Percentiles rank a stretch among this genome's conserved stretches.
Conservation (phyloP, 2,797 vertebrate genomes). For the Anabas testudineus region DNA sequence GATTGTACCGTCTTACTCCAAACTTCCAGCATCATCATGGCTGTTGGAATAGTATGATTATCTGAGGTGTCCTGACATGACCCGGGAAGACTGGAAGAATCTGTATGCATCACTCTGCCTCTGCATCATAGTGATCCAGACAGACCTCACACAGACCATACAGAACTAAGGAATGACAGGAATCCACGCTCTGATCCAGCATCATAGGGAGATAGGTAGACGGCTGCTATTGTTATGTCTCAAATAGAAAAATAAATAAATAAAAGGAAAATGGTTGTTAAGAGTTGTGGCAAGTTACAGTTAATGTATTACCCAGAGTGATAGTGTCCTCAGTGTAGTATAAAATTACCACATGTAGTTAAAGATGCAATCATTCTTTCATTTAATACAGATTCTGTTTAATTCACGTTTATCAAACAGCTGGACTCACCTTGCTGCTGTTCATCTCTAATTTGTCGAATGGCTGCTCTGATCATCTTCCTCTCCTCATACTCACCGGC, state of each 20-base stretch:
- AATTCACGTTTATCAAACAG: neutral
- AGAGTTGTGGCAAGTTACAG: too few species aligned
- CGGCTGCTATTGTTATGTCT: neutral
- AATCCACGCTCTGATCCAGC: conserved; percentile 70
- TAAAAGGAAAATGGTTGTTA: too few species aligned
- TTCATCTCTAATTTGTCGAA: conserved; percentile 90
- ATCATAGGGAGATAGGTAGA: conserved; percentile 53
- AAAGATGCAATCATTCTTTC: too few species aligned
- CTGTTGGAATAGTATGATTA: conserved; percentile 17
- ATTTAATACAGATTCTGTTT: neutral
- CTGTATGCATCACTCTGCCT: neutral
- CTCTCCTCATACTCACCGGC: conserved; percentile 93
- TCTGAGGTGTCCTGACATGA: conserved; percentile 19
- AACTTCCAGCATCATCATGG: neutral
- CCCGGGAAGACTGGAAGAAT: neutral
- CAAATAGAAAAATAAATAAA: too few species aligned
- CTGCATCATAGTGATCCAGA: conserved; percentile 14
- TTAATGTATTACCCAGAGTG: too few species aligned
- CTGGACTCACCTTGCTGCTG: conserved; percentile 88
- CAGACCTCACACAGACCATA: conserved; percentile 53
- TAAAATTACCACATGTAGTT: too few species aligned
- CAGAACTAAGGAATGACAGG: conserved; percentile 72
- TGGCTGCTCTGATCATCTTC: conserved; percentile 93
- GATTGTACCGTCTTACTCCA: neutral
- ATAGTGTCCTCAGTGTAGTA: too few species aligned